phyloP scores from a whole-genome alignment of 2,113 vertebrate species.

The Oceanites oceanicus region DNA sequence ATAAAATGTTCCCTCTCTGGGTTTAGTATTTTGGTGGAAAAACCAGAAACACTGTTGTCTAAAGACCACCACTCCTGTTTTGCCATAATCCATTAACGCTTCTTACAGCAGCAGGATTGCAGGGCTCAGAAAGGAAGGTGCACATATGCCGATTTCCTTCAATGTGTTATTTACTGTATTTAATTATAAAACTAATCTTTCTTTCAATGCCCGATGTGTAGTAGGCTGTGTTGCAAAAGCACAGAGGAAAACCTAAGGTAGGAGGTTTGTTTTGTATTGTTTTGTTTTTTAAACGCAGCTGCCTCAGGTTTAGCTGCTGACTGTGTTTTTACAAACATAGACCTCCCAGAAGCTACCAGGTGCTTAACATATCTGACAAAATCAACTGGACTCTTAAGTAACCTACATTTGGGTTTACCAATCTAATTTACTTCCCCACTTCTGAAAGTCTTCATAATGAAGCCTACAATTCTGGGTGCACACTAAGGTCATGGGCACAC shows the following conservation, averaged over 20 bases:
- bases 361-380: neutral
- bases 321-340: neutral
- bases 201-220: neutral
- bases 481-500: neutral
- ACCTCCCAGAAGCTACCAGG: neutral
- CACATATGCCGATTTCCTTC: rapidly evolving
- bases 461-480: neutral
- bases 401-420: neutral
- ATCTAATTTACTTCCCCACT: neutral
- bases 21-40: neutral
- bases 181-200: neutral
- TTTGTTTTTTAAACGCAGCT: neutral
- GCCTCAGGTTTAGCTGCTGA: neutral
- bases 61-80: neutral
- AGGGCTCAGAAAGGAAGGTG: neutral
- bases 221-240: neutral
- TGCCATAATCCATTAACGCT: neutral
- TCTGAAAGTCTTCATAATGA: neutral
- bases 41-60: neutral
- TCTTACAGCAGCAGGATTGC: neutral
- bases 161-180: neutral
- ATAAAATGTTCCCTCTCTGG: neutral
- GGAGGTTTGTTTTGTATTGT: neutral
- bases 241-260: neutral
- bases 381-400: neutral